These are phyloP conservation scores for Slavum lentiscoides DNA, from an alignment of 2,888 invertebrate species.

Conservation along the genomic window DNA sequence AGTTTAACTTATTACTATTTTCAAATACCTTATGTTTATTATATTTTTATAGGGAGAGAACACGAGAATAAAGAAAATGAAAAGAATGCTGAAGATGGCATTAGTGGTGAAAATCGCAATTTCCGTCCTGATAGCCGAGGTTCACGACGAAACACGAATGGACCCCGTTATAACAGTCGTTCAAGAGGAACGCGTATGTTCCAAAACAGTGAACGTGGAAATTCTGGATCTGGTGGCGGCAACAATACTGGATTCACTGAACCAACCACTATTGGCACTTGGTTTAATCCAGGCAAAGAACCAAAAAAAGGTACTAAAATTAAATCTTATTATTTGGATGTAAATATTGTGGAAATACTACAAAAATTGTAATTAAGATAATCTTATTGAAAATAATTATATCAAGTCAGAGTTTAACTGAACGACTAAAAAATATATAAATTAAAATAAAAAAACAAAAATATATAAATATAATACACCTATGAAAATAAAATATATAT, in stretches of 20 bases:
- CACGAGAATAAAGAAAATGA: slow-evolving; percentile 71
- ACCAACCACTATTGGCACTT: slow-evolving; percentile 62
- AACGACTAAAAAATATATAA: too few species aligned
- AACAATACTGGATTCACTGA: slow-evolving; percentile 58
- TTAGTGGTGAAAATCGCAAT: slow-evolving; percentile 58
- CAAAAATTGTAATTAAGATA: background rate
- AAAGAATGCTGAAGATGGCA: slow-evolving; percentile 65
- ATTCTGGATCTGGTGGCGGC: slow-evolving; percentile 57
- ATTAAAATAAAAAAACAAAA: too few species aligned
- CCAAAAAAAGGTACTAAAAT: slow-evolving; percentile 52
- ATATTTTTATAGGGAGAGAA: slow-evolving; percentile 62
- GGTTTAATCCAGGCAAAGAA: slow-evolving; percentile 62
- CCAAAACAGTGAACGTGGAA: slow-evolving; percentile 58
- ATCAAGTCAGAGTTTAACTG: too few species aligned
- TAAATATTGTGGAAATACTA: background rate
- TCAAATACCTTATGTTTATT: slow-evolving; percentile 32
- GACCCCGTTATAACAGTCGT: slow-evolving; percentile 59
- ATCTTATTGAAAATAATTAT: too few species aligned
- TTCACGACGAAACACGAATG: slow-evolving; percentile 58
- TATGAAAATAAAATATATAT: too few species aligned
- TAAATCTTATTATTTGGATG: background rate
- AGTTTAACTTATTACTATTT: slow-evolving; percentile 55
- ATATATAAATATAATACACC: too few species aligned
- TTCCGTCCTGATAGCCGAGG: slow-evolving; percentile 56
- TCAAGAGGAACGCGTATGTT: slow-evolving; percentile 60